A percentile compares a stretch with the other conserved stretches of the same genome.
Conservation (phyloP, 2,113 vertebrate species). For the Pteropus alecto region DNA sequence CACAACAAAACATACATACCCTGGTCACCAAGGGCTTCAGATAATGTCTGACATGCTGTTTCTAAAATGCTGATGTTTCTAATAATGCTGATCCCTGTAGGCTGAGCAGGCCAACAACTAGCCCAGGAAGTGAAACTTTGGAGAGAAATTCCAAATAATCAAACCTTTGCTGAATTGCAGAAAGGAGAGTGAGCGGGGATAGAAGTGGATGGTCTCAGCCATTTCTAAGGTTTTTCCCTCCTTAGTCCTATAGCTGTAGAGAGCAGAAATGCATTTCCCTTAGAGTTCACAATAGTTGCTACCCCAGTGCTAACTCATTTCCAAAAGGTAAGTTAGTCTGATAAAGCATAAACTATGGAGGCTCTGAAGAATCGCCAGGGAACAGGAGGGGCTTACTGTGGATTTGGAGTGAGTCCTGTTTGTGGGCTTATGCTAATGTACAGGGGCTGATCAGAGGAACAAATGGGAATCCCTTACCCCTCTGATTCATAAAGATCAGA, state of each 20-base stretch:
- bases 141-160: constrained; percentile 15
- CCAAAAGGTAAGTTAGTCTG: neutral
- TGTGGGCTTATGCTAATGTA: neutral
- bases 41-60: neutral
- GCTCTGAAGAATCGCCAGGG: neutral
- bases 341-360: neutral
- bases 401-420: neutral
- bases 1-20: neutral
- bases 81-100: neutral
- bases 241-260: neutral
- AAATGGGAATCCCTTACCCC: neutral
- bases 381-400: neutral
- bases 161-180: constrained; percentile 12
- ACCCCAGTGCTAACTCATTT: neutral
- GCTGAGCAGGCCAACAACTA: neutral
- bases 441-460: neutral
- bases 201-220: neutral
- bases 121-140: constrained; percentile 58
- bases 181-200: neutral
- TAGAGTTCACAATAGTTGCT: neutral
- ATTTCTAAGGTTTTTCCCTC: neutral
- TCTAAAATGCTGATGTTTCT: constrained; percentile 39
- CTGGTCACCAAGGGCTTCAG: neutral
- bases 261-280: constrained; percentile 7
- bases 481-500: neutral